A percentile compares a stretch with the other conserved stretches of the same genome.
Conservation (phyloP, 2,113 vertebrate genomes). For the Passer domesticus region DNA sequence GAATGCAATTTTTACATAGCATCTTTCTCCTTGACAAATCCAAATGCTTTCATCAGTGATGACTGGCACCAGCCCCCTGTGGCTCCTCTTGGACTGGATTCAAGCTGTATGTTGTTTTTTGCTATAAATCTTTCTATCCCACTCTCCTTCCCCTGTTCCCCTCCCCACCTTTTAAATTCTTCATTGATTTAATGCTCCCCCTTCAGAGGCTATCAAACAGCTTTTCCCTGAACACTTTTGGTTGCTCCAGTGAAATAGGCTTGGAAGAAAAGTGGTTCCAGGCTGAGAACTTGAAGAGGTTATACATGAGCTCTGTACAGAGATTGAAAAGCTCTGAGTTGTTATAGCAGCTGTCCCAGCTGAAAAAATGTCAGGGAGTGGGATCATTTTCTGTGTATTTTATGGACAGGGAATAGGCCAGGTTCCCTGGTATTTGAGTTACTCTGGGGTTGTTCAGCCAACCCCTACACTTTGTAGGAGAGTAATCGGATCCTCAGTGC, state of each 20-base stretch:
- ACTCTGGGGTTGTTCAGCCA: constrained; percentile 61
- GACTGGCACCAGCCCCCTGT: constrained; percentile 69
- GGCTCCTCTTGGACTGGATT: constrained; percentile 46
- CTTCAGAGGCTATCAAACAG: neutral
- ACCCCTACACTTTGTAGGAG: constrained; percentile 63
- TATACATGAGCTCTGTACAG: constrained; percentile 39
- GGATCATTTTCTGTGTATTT: constrained; percentile 73
- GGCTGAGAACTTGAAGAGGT: constrained; percentile 56
- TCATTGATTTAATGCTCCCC: constrained; percentile 35
- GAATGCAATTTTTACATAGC: constrained; percentile 30
- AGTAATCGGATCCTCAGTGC: constrained; percentile 70
- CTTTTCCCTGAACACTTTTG: neutral
- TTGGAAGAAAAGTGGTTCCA: constrained; percentile 42
- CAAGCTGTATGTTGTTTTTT: constrained; percentile 51
- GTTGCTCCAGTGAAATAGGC: neutral
- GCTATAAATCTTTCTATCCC: constrained; percentile 52
- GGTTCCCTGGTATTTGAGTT: constrained; percentile 70
- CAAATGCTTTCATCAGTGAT: constrained; percentile 54
- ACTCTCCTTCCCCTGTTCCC: neutral
- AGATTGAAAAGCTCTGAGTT: constrained; percentile 67
- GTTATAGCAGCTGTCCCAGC: constrained; percentile 74
- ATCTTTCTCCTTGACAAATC: constrained; percentile 56
- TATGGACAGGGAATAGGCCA: constrained; percentile 69
- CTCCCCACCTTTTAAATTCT: constrained; percentile 46
- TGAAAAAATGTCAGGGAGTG: constrained; percentile 73